phyloP scores from a whole-genome alignment of 2,888 invertebrate species.

The Scaptomyza polygonia region DNA sequence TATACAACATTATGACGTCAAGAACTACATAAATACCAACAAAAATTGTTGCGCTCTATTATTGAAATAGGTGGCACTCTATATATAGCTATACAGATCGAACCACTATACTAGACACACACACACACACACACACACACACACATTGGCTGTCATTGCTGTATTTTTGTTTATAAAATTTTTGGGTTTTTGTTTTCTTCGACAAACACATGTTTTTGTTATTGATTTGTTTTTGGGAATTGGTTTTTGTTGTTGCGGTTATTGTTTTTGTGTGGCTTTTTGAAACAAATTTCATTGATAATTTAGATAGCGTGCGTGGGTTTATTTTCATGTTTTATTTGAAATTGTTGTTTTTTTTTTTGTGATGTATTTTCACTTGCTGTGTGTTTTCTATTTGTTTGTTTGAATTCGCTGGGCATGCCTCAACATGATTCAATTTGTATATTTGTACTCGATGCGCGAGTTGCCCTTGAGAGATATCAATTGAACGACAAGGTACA shows the following conservation, averaged over 20 bases:
- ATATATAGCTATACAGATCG: conserved; percentile 30
- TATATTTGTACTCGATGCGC: conserved; percentile 52
- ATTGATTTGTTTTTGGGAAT: conserved; percentile 21
- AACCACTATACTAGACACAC: conserved; percentile 8
- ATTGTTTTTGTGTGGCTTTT: conserved; percentile 42
- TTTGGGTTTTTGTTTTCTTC: conserved; percentile 30
- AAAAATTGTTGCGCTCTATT: conserved; percentile 3
- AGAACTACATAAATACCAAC: conserved; percentile 29
- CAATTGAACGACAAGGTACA: neutral
- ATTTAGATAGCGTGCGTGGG: conserved; percentile 59
- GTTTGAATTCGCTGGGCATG: conserved; percentile 41
- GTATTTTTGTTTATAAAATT: conserved; percentile 49
- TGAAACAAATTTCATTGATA: conserved; percentile 65
- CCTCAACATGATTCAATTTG: conserved; percentile 47
- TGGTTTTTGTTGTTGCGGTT: conserved; percentile 25
- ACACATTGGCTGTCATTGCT: conserved; percentile 9
- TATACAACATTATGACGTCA: conserved; percentile 42
- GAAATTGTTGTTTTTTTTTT: conserved; percentile 15
- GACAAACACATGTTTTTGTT: conserved; percentile 55
- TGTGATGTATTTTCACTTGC: too few relatives aligned
- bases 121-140: conserved; percentile 1
- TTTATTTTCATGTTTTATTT: conserved; percentile 15
- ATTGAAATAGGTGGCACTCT: conserved; percentile 29
- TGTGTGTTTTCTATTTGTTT: conserved; percentile 18
- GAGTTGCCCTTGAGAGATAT: conserved; percentile 51